Evolutionary conservation across 2,113 vertebrate species (phyloP), one percentile per base, ranked within the genome.

Genomic region (Myrmecophaga tridactyla): DNA sequence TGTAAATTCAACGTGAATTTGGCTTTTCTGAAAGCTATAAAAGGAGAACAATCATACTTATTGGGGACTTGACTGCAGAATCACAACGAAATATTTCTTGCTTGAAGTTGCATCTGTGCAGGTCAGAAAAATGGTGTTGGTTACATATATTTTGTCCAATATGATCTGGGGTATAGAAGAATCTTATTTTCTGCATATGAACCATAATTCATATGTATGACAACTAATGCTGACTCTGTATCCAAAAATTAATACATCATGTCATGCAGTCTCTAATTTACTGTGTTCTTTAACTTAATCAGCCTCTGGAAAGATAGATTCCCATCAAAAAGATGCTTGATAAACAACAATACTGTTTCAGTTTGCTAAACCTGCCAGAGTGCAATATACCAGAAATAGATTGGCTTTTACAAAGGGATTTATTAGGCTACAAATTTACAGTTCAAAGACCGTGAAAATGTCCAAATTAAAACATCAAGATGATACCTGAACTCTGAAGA

Each of bases 1-100:
- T 0, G 0, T 36, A n/a, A 72, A 21, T 12, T 27, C 41, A 6
- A 1, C 56, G 7, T 0, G 1, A 12, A 2, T 9, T 0, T 21
- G 9, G 41, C 36, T 69, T 48, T 73, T 18, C 75, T 31, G 7
- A 73, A 73, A 31, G 34, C 17, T 34, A 12, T 15, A 41, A 80
- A 25, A 17, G 43, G 39, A 76, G 36, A 80, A 27, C n/a, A 27
- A 0, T 39, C 36, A 0, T 2, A 7, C 34, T 17, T 65, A 34
- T 0, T 4, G 29, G 58, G 53, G 20, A 63, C 9, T 27, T 21
- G 9, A 0, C 0, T 1, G 2, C 60, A 48, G 63, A 58, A 60
- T 21, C 0, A 0, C 27, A 21, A 39, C 23, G 3, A 39, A n/a
- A 46, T 21, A 4, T 17, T 75, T 90, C 89, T 46, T 46, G 4